Evolutionary conservation across 2,113 vertebrate species (phyloP).

Genomic region (Megaceryle maxima): DNA sequence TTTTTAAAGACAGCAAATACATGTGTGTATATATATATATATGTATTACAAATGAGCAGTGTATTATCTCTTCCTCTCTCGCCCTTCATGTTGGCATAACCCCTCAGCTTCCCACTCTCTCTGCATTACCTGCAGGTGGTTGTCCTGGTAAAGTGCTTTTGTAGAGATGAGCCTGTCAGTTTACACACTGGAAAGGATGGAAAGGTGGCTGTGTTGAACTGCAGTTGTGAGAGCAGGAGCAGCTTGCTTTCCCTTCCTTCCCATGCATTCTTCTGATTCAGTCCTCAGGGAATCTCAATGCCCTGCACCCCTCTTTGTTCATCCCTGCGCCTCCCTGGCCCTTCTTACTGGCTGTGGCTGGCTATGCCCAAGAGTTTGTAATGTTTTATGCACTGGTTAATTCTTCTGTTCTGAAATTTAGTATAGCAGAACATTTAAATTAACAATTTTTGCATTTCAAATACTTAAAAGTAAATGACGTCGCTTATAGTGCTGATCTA

Average conservation of each 20-base stretch:
- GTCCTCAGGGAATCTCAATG: background rate
- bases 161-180: background rate
- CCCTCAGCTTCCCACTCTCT: background rate
- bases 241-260: background rate
- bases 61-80: background rate
- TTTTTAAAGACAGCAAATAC: background rate
- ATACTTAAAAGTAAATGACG: background rate
- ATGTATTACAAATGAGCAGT: rapidly evolving
- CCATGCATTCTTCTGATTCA: background rate
- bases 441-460: background rate
- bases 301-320: background rate
- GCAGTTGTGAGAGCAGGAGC: background rate
- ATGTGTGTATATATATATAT: too few relatives aligned
- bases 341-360: background rate
- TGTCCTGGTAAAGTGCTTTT: background rate
- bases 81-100: background rate
- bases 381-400: background rate
- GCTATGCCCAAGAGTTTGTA: background rate
- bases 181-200: background rate
- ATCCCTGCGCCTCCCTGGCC: rapidly evolving
- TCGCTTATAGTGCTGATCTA: background rate
- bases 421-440: background rate
- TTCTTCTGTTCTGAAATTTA: background rate
- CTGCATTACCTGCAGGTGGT: background rate
- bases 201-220: background rate